phyloP scores from a whole-genome alignment of 2,113 vertebrate species.

The Dipodomys ordii region DNA sequence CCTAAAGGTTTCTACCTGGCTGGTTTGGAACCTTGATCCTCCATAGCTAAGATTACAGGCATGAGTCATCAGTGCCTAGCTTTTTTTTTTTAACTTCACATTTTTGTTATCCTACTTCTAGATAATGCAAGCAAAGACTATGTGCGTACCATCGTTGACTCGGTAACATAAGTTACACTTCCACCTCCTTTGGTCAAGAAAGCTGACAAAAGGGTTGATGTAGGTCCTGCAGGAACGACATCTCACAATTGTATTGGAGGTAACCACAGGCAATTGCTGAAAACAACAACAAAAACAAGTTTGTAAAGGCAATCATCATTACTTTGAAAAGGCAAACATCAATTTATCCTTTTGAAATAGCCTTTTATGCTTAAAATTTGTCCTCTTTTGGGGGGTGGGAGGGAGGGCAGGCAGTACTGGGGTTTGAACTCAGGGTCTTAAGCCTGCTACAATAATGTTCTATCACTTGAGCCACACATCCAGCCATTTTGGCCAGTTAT shows the following conservation, averaged over 20 bases:
- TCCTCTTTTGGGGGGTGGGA: not conserved
- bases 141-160: conserved; percentile 95
- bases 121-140: not conserved
- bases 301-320: conserved; percentile 33
- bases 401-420: no score
- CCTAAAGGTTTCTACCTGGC: no score
- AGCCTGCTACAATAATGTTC: no score
- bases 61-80: no score
- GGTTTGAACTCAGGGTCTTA: no score
- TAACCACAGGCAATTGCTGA: conserved; percentile 98
- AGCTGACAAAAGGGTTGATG: conserved; percentile 98
- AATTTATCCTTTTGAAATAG: conserved; percentile 46
- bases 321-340: conserved; percentile 21
- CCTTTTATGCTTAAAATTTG: not conserved
- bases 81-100: not conserved
- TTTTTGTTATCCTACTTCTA: conserved; percentile 47
- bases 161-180: conserved; percentile 98
- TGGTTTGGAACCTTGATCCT: not conserved
- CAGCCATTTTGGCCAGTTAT: no score
- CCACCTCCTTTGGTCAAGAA: conserved; percentile 97
- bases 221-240: conserved; percentile 98
- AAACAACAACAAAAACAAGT: conserved; percentile 21
- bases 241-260: conserved; percentile 97
- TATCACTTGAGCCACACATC: no score
- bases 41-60: not conserved